Percentiles rank a stretch among this genome's conserved stretches.
Conservation (phyloP, 2,113 vertebrate species). For the Craseonycteris thonglongyai region DNA sequence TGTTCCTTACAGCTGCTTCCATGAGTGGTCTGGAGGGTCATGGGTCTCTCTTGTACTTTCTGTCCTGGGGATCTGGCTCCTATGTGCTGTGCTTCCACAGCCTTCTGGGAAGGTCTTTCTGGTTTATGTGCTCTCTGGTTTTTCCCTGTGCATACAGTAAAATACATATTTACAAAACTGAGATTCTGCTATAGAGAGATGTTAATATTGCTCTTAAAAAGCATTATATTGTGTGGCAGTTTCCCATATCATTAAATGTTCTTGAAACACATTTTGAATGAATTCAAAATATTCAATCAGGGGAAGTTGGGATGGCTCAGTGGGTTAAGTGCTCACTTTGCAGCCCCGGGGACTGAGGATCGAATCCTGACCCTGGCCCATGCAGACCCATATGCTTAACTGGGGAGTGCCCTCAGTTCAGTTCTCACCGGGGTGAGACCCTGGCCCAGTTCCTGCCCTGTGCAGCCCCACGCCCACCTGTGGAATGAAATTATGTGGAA, state of each 20-base stretch:
- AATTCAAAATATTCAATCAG: neutral
- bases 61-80: neutral
- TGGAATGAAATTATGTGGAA: no score
- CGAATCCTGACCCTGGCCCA: no score
- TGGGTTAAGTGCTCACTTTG: no score
- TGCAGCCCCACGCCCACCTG: no score
- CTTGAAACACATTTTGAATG: neutral
- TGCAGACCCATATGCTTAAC: no score
- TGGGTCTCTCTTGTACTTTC: neutral
- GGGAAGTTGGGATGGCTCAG: no score
- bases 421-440: no score
- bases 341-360: no score
- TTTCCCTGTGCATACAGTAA: neutral
- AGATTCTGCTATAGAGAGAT: neutral
- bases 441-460: no score
- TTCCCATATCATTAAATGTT: neutral
- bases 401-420: no score
- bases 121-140: neutral
- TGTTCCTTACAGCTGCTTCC: neutral
- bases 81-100: neutral
- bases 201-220: conserved; percentile 11
- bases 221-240: neutral
- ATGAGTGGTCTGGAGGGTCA: neutral
- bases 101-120: neutral
- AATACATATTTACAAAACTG: neutral